Evolutionary conservation across 1,140 invertebrate genomes (phyloP), one percentile per base, ranked within the genome.

Genomic region (Nilaparvata lugens): DNA sequence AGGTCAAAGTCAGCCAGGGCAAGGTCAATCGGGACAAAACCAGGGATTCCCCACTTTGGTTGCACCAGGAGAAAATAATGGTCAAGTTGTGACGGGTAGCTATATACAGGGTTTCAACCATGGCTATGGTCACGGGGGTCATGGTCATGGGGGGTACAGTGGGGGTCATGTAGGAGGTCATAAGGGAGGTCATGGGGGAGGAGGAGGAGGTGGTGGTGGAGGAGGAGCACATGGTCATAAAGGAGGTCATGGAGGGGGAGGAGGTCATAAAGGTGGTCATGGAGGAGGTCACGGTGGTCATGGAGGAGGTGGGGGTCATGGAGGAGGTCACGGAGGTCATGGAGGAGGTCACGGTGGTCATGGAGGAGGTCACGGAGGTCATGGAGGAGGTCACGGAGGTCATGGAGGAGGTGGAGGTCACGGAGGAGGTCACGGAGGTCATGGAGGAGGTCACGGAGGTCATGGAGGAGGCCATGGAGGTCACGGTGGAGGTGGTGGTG

Each of bases 331-430:
- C n/a, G n/a, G 70, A 0, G 67, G 56, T 23, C 70, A 65, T 2
- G 35, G 69, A 64, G 38, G 71, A 70, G 6, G n/a, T n/a, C n/a
- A n/a, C n/a, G n/a, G 80, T 73, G 0, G 78, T 69, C 31, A 77
- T 19, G 72, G 76, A 48, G 69, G 72, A 48, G 69, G 72, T 13
- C 67, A 67, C 16, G 68, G 73, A 11, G 72, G 70, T 0, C 66
- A 54, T 19, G 71, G 66, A 1, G 35, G 69, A 68, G 42, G 45
- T 48, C 16, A 23, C 11, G 16, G 21, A 4, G 45, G 45, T 16
- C 16, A 23, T 19, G 45, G 45, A 48, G 45, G 45, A 23, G 16
- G 21, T 6, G n/a, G 69, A 67, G 28, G 69, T 62, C 31, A 71
- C 69, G 6, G 80, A 72, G 0, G 78, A 69, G 25, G 45, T 48